These are phyloP conservation scores for Drepana falcataria DNA, from an alignment of 2,888 invertebrate species.

Conservation along the genomic window DNA sequence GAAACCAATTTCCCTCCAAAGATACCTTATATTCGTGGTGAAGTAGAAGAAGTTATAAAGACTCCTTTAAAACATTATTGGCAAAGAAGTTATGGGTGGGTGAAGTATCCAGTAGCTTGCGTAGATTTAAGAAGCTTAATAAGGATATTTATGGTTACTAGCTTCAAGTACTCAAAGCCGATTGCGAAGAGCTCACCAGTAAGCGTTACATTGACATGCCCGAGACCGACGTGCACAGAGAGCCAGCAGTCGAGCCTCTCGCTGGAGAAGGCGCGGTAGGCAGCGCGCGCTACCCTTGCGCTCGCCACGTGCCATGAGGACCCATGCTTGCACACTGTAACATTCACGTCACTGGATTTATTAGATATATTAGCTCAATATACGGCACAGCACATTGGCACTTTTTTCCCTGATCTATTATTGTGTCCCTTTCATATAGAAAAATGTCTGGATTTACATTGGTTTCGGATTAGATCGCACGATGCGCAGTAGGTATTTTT, in stretches of 20 bases:
- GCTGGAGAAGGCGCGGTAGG: slow-evolving; percentile 93
- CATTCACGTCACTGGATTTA: slow-evolving; percentile 4
- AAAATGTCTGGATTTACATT: no score
- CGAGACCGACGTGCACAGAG: slow-evolving; percentile 94
- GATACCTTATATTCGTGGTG: no score
- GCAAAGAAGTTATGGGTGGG: no score
- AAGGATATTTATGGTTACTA: no score
- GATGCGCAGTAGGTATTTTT: no score
- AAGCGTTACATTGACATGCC: slow-evolving; percentile 96
- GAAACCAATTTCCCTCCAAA: no score
- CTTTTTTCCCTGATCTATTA: background rate
- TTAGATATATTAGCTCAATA: background rate
- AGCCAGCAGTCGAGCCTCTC: slow-evolving; percentile 93
- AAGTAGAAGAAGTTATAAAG: no score
- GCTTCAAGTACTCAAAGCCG: background rate
- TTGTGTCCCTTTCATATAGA: background rate
- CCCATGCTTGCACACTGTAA: slow-evolving; percentile 91
- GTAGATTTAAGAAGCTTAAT: no score
- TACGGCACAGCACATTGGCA: no score
- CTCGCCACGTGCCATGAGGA: slow-evolving; percentile 96
- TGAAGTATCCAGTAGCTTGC: no score
- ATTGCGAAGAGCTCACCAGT: slow-evolving; percentile 80
- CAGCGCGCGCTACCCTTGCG: slow-evolving; percentile 84
- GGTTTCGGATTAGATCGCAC: no score
- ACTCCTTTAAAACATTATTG: no score